phyloP scores from a whole-genome alignment of 2,113 vertebrate genomes.

The Cyprinus carpio region DNA sequence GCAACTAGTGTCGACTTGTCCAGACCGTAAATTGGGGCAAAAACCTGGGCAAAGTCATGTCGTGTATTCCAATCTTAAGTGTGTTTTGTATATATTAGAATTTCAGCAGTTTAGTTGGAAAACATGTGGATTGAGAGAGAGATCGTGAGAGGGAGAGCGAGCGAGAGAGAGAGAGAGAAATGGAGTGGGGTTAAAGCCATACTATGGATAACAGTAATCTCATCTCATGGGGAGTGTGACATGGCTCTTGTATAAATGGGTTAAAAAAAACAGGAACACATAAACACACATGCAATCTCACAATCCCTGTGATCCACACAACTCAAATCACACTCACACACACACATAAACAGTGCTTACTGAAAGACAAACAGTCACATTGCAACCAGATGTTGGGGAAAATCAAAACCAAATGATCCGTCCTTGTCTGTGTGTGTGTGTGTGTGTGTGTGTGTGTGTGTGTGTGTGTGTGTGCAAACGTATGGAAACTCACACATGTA shows the following conservation, averaged over 20 bases:
- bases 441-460: not conserved
- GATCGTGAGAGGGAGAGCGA: too few species aligned
- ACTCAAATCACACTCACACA: not conserved
- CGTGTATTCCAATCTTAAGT: too few species aligned
- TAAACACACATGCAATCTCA: not conserved
- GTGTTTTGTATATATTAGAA: not conserved
- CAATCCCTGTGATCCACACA: slow-evolving; percentile 7
- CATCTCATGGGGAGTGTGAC: slow-evolving; percentile 27
- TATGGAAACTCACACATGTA: slow-evolving; percentile 17
- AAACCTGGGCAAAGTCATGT: too few species aligned
- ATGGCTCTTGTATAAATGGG: not conserved
- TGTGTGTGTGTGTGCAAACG: not conserved
- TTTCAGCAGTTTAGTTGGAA: not conserved
- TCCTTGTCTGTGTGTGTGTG: not conserved
- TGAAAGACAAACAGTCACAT: slow-evolving; percentile 31
- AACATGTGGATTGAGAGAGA: not conserved
- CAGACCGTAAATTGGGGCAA: too few species aligned
- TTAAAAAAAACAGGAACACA: not conserved
- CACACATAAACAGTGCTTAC: not conserved
- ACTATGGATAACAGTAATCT: slow-evolving; percentile 22
- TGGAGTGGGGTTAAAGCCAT: not conserved
- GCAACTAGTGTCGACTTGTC: too few species aligned
- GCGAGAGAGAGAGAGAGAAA: not conserved
- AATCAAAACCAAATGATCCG: slow-evolving; percentile 45
- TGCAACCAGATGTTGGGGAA: slow-evolving; percentile 43